Conservation (phyloP, 2,113 vertebrate genomes). For the Leucoraja erinaceus region DNA sequence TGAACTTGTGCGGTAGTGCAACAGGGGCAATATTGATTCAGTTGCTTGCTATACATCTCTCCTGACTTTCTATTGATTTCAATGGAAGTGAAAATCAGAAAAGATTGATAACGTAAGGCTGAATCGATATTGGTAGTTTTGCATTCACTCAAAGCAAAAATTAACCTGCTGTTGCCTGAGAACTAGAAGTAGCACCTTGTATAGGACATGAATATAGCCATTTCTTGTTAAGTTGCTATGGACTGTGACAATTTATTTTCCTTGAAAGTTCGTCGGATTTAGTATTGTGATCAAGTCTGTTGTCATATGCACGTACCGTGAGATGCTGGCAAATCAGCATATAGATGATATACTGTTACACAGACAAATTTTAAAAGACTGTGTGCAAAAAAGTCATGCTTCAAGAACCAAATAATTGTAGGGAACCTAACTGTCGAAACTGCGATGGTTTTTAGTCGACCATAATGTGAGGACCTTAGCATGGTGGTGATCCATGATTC, state of each 20-base stretch:
- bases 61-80: constrained; percentile 17
- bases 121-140: neutral
- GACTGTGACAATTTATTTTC: neutral
- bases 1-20: neutral
- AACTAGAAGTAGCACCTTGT: neutral
- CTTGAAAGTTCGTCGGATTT: too few relatives aligned
- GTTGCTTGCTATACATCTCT: constrained; percentile 7
- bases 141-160: neutral
- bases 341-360: too few relatives aligned
- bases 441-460: too few relatives aligned
- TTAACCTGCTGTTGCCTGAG: neutral
- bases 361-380: too few relatives aligned
- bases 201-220: neutral
- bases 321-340: too few relatives aligned
- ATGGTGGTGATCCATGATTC: too few relatives aligned
- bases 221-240: neutral
- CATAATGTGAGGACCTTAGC: too few relatives aligned
- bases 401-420: too few relatives aligned
- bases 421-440: too few relatives aligned
- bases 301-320: too few relatives aligned
- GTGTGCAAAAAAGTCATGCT: too few relatives aligned
- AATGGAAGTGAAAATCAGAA: constrained; percentile 22
- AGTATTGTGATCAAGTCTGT: too few relatives aligned
- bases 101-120: constrained; percentile 13
- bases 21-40: constrained; percentile 19